Base-by-base conservation (phyloP, 2,888 invertebrate genomes). In the Polyommatus iphigenia region DNA sequence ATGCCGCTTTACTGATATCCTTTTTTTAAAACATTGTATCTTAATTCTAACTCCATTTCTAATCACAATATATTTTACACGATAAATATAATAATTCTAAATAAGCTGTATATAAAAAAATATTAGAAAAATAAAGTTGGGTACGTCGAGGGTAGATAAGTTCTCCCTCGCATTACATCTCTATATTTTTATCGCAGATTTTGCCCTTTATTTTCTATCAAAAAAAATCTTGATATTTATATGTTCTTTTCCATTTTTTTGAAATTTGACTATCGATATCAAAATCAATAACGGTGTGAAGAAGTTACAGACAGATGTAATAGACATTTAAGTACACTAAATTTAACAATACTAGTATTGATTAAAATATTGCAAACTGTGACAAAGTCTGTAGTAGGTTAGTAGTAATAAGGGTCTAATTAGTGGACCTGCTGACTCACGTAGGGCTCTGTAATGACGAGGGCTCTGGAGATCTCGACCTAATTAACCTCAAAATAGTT, bases 401-500 rank as follows among this genome's bases (percentile, higher is more conserved):
- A 50, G n/a, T 24, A 75, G 75, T 75, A 75, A 29, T 54, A 75
- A 75, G 75, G 75, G 75, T 50, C 75, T 75, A 75, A 75, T 75
- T 75, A 75, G 75, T 24, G 54, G 29, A 29, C 15, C 73, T 46
- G 75, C 75, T 75, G 75, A 75, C 54, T 54, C 75, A 46, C 24
- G 54, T 18, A 54, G 46, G 15, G 15, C 24, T 13, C 29, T 13
- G 29, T 50, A 24, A 75, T 75, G 75, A 73, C 50, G 50, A n/a
- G 73, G 15, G 50, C 75, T 18, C 75, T 54, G 46, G 54, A 75
- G 50, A 75, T 75, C 75, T 75, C 15, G 75, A 54, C 75, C 75
- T 75, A 75, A 75, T 75, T 75, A 75, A 75, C 75, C 75, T 75
- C 50, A 50, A 75, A 75, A 75, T 75, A 75, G 75, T 50, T 72